Evolutionary conservation across 2,797 vertebrate species (phyloP), one percentile per base, ranked within the genome.

Genomic region (Apodemus agrarius): DNA sequence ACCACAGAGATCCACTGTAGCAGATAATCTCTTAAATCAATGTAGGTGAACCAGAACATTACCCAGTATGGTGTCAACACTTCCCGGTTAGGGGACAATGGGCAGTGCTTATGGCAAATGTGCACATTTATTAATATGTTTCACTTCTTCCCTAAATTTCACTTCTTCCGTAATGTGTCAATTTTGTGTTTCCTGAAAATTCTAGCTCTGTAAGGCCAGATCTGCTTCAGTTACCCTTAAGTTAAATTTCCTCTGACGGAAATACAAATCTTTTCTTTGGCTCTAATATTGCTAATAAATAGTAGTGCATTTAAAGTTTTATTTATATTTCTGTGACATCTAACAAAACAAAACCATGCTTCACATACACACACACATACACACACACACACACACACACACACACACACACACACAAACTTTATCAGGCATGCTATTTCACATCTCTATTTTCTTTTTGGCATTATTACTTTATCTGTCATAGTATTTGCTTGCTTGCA

Each of bases 51-150:
- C 54, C 12, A 81, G 21, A 65, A 40, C 3, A 82, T 40, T 61
- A 43, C 0, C 0, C 0, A 49, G 17, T 13, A 29, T 24, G 4
- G 63, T 46, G 13, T 57, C 46, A 12, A 76, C 8, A 34, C 14
- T 12, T 1, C 21, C 9, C 0, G 24, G 4, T 72, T 43, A 29
- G 3, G 59, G 43, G 40, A 54, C 2, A 10, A 24, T 31, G 61
- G 46, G 34, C 0, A 4, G 4, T 37, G 13, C 8, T 87, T 65
- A 72, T 63, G n/a, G 13, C 34, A 69, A 78, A 34, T n/a, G 54
- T 31, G 1, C 61, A 40, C 14, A n/a, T 87, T 46, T 92, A 8
- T 17, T 90, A 10, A 12, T 63, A 67, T 5, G 24, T 75, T 81
- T 82, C 4, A 54, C 43, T 94, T 24, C 57, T 37, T 63, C 14